Evolutionary conservation across 2,888 invertebrate species (phyloP), one percentile per base, ranked within the genome.

Genomic region (Athalia cordata): DNA sequence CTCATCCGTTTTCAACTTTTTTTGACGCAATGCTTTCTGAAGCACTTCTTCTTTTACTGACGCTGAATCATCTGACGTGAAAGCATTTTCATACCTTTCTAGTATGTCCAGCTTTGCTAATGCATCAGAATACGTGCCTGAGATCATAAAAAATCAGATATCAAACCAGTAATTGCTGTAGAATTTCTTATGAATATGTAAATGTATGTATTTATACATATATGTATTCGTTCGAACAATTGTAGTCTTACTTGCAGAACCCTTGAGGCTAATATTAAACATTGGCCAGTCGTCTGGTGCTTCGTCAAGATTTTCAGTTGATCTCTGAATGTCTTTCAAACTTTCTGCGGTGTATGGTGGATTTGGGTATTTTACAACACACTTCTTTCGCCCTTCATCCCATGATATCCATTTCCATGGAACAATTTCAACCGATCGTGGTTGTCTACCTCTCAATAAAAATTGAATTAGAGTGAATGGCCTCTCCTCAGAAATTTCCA

Each of bases 111-210:
- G 62, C 29, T 62, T 62, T 3, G 11, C 62, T 43, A 62, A 43
- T 5, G 62, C 62, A 62, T 62, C 62, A 0, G 62, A 62, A 62
- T 62, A 62, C 43, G 62, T 62, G 62, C 29, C 62, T 62, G 62
- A 5, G 9, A 62, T 29, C 7, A 15, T 62, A 29, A 5, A 62
- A 15, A 62, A 62, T 7, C 7, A 43, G 29, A 62, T 57, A 57
- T 57, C 5, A 57, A 57, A 57, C 7, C n/a, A 57, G 11, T 57
- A 57, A 57, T 57, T 11, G 5, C 7, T 5, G 57, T 4, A 57
- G 9, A 5, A 57, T 57, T 57, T 11, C n/a, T 9, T 4, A 57
- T 57, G 11, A 57, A 57, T n/a, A n/a, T n/a, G n/a, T n/a, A n/a
- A n/a, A n/a, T n/a, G n/a, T n/a, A n/a, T n/a, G n/a, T n/a, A n/a